Conservation (phyloP, 2,888 invertebrate genomes). For the Torymus texanus region DNA sequence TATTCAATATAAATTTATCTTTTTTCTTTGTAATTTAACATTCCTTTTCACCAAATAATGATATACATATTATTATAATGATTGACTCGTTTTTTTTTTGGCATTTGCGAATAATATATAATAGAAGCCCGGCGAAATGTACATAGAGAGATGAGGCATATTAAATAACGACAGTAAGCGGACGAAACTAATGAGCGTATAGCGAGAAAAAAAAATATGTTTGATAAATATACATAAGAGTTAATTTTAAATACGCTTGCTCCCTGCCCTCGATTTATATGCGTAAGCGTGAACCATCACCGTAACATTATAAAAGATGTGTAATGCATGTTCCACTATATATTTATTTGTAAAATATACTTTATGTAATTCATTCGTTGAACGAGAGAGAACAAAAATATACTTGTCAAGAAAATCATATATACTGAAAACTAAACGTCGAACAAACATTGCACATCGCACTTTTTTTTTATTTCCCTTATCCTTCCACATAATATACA, state of each 20-base stretch:
- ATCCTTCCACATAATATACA: slow-evolving; percentile 4
- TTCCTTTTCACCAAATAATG: background rate
- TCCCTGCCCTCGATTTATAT: slow-evolving; percentile 33
- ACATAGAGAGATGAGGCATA: slow-evolving; percentile 27
- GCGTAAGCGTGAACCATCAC: slow-evolving; percentile 52
- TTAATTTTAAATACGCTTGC: slow-evolving; percentile 14
- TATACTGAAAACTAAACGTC: background rate
- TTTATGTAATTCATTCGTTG: background rate
- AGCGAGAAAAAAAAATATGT: slow-evolving; percentile 20
- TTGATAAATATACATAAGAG: slow-evolving; percentile 28
- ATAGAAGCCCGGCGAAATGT: slow-evolving; percentile 42
- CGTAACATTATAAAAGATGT: slow-evolving; percentile 27
- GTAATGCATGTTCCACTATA: slow-evolving; percentile 16
- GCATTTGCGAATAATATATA: background rate
- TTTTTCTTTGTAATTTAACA: too few species aligned
- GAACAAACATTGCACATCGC: slow-evolving; percentile 19
- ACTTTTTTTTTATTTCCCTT: slow-evolving; percentile 8
- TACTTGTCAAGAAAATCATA: too few species aligned
- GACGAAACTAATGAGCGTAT: slow-evolving; percentile 30
- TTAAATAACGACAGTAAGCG: slow-evolving; percentile 28
- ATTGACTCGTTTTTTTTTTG: slow-evolving; percentile 13
- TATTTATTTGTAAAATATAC: background rate
- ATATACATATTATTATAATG: slow-evolving; percentile 19
- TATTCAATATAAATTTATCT: too few species aligned
- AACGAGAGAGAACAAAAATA: background rate